Conservation (phyloP, 2,797 vertebrate species). For the Periophthalmus magnuspinnatus region DNA sequence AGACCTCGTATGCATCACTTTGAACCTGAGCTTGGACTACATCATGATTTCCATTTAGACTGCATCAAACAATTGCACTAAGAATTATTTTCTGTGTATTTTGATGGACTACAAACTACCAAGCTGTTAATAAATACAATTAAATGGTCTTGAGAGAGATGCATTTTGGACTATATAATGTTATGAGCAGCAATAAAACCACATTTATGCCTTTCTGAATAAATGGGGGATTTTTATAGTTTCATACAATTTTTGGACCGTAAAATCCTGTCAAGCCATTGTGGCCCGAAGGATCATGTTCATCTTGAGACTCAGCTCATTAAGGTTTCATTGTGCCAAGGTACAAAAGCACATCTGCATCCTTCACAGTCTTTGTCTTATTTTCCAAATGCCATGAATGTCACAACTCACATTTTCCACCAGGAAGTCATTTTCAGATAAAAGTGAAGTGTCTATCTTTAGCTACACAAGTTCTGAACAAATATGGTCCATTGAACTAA, state of each 20-base stretch:
- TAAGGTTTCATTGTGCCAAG: conserved; percentile 24
- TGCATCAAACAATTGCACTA: not conserved
- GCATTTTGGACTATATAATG: conserved; percentile 34
- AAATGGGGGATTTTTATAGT: conserved; percentile 33
- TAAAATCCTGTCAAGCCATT: conserved; percentile 28
- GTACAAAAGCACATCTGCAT: conserved; percentile 40
- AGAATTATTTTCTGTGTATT: conserved; percentile 6
- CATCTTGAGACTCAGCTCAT: conserved; percentile 41
- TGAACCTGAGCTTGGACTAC: conserved; percentile 6
- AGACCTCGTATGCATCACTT: conserved; percentile 7
- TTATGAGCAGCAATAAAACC: conserved; percentile 37
- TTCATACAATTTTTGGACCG: conserved; percentile 20
- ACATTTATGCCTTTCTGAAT: conserved; percentile 26
- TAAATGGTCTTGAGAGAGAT: conserved; percentile 3
- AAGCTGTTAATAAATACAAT: conserved; percentile 36
- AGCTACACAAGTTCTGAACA: conserved; percentile 48
- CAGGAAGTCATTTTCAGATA: conserved; percentile 52
- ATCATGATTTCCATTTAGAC: not conserved
- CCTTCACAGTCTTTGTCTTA: conserved; percentile 40
- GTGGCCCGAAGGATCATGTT: conserved; percentile 24
- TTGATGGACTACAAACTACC: conserved; percentile 16
- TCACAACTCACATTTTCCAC: conserved; percentile 54
- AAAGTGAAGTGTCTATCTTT: conserved; percentile 42
- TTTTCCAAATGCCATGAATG: conserved; percentile 47
- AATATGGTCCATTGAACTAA: conserved; percentile 51